These are phyloP conservation scores for Xiphias gladius DNA, from an alignment of 2,113 vertebrate genomes.

Conservation along the genomic window DNA sequence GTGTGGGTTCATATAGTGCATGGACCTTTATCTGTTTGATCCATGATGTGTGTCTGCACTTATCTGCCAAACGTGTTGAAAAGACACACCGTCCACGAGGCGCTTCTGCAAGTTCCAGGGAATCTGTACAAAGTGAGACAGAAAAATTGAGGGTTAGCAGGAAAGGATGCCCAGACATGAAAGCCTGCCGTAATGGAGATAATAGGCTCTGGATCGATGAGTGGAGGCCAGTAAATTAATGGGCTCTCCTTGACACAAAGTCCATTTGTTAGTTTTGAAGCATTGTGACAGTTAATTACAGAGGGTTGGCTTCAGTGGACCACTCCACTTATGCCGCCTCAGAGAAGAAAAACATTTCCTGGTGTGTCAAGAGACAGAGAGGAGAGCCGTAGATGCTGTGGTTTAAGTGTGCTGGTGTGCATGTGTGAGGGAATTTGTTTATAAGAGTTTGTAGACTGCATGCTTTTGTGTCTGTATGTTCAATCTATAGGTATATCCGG, in stretches of 20 bases:
- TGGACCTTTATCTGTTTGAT: neutral
- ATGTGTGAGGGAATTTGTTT: neutral
- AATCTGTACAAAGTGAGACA: conserved; percentile 47
- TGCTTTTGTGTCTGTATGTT: conserved; percentile 18
- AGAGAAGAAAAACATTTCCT: conserved; percentile 71
- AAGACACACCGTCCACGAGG: neutral
- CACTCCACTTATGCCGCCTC: conserved; percentile 69
- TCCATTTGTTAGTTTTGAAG: conserved; percentile 85
- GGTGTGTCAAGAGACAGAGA: conserved; percentile 55
- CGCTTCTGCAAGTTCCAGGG: conserved; percentile 11
- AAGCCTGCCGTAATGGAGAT: conserved; percentile 76
- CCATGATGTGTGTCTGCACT: neutral
- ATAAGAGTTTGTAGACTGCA: conserved; percentile 7
- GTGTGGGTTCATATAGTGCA: neutral
- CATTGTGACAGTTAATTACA: conserved; percentile 84
- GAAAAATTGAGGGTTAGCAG: conserved; percentile 51
- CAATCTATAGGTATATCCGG: conserved; percentile 30
- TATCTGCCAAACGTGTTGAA: neutral
- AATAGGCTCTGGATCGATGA: conserved; percentile 74
- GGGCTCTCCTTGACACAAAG: conserved; percentile 79
- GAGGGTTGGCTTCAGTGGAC: conserved; percentile 70
- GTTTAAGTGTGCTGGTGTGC: conserved; percentile 38
- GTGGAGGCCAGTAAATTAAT: conserved; percentile 79
- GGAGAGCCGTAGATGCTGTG: conserved; percentile 55
- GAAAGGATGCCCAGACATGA: conserved; percentile 55